Base-by-base conservation (phyloP, 2,888 invertebrate species). In the Taphrorychus bicolor region DNA sequence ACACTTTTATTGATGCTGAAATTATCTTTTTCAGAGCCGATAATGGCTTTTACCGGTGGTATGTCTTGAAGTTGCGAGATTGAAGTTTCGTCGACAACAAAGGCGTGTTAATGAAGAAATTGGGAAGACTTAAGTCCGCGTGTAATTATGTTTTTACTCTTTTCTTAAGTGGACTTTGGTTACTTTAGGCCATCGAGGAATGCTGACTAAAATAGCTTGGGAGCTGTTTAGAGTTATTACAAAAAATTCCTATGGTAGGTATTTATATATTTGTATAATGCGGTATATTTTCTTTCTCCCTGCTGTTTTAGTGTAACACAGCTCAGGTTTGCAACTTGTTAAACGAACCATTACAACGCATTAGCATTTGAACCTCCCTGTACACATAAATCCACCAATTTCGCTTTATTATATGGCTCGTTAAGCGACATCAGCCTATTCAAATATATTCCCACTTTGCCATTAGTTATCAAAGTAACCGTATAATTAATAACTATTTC, bases 1-100 rank as follows among this genome's bases (percentile, higher is more conserved):
- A 49, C 24, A 49, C 59, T 59, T 59, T 59, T 32, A 59, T 59
- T 59, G 51, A 51, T 59, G 59, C 19, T 32, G 59, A 14, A 59
- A 59, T 59, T 59, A 59, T 59, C 59, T 49, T 59, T 40, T 40
- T 51, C 23, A 24, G 17, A 18, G 32, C 32, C 49, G 59, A 48
- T 59, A 49, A 59, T 24, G 32, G 59, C 59, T 19, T 59, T 59
- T 51, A 51, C 49, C 24, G n/a, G 19, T 17, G 51, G 49, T 32
- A 21, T 51, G 23, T 53, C 4, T 53, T 4, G 53, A 16, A 16
- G 21, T 21, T 21, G 23, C 11, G 14, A 53, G 23, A n/a, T 53
- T 53, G 21, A 19, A 21, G 53, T 23, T 53, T 53, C 22, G 18
- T 7, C 22, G 22, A 53, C 21, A 22, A 53, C 53, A 23, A 53